Evolutionary conservation across 2,797 vertebrate genomes (phyloP).

Genomic region (Enteromius mattozi): DNA sequence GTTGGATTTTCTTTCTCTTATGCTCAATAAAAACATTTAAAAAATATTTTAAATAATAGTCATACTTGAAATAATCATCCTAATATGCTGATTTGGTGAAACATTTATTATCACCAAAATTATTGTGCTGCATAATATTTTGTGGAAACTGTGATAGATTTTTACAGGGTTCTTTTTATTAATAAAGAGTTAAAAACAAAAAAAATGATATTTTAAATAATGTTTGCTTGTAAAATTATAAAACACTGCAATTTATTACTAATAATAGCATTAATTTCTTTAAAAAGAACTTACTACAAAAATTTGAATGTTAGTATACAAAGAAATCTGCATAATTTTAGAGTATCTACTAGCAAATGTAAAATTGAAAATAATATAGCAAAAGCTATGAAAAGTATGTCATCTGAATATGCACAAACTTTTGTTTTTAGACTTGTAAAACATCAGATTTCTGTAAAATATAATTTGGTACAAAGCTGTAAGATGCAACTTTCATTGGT

Average conservation of each 20-base stretch:
- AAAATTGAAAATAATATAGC: not conserved
- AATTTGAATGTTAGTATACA: not conserved
- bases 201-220: not conserved
- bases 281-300: not conserved
- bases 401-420: not conserved
- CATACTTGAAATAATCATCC: not conserved
- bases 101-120: not conserved
- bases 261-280: not conserved
- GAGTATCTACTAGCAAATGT: not conserved
- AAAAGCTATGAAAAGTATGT: not conserved
- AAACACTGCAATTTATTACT: not conserved
- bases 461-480: not conserved
- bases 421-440: not conserved
- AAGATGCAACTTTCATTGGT: constrained; percentile 17
- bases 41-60: not conserved
- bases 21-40: not conserved
- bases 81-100: not conserved
- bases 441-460: not conserved
- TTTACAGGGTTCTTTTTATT: too few relatives aligned
- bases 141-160: not conserved
- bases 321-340: not conserved
- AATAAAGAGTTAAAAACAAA: not conserved
- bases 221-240: not conserved
- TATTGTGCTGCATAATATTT: not conserved
- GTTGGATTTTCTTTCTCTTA: not conserved